Evolutionary conservation across 2,888 invertebrate genomes (phyloP).

Genomic region (Eubasilissa splendida): DNA sequence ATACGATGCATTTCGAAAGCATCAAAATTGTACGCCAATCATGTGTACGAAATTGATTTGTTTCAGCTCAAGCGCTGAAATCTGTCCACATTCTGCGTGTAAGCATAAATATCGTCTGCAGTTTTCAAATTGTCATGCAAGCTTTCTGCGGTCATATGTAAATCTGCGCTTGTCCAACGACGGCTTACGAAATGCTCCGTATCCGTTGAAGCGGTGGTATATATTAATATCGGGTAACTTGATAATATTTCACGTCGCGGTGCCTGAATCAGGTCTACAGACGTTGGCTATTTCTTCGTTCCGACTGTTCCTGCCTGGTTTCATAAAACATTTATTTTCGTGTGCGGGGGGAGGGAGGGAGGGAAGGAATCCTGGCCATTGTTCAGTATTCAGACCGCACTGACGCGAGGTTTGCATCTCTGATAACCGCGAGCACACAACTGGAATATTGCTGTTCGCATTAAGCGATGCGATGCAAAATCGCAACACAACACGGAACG

Average conservation of each 20-base stretch:
- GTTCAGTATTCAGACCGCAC: conserved; percentile 24
- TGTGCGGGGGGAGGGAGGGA: too few species aligned
- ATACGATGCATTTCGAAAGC: too few species aligned
- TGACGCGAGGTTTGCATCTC: conserved; percentile 10
- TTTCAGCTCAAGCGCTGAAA: too few species aligned
- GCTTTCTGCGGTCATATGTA: neutral
- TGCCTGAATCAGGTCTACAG: neutral
- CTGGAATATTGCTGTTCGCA: neutral
- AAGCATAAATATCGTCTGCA: neutral
- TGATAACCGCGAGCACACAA: neutral
- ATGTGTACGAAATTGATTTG: too few species aligned
- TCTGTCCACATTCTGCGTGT: neutral
- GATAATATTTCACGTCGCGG: neutral
- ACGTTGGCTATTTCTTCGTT: neutral
- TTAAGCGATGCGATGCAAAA: neutral
- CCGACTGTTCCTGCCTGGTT: conserved; percentile 2
- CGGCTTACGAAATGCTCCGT: neutral
- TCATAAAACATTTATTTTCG: neutral
- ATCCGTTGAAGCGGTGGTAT: neutral
- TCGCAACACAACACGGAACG: too few species aligned
- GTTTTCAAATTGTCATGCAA: neutral
- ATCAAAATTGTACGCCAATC: too few species aligned
- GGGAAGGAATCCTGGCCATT: neutral
- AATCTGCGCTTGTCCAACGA: neutral
- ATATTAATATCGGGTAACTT: neutral